Percentiles rank a stretch among this genome's conserved stretches.
These are phyloP conservation scores for Lanistes nyassanus DNA, from an alignment of 1,140 invertebrate species.

Conservation along the genomic window DNA sequence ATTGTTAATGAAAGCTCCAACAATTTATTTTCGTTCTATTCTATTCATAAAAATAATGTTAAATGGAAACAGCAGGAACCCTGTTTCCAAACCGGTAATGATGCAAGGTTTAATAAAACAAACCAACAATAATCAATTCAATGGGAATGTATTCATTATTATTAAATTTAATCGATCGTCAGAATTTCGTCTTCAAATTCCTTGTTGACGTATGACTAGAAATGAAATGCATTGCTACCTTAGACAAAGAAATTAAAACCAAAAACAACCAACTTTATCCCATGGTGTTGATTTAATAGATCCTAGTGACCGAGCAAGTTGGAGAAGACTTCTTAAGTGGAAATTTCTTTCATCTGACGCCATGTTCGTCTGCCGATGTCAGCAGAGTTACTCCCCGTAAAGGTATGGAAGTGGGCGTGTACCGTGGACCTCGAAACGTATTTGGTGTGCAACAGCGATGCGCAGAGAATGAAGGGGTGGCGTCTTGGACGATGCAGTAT, in stretches of 20 bases:
- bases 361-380: conserved; percentile 15
- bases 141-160: not conserved
- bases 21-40: too few species aligned
- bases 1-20: too few species aligned
- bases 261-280: conserved; percentile 78
- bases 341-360: conserved; percentile 69
- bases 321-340: conserved; percentile 87
- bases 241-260: not conserved
- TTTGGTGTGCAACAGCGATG: too few species aligned
- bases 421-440: not conserved
- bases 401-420: not conserved
- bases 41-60: too few species aligned
- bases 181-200: too few species aligned
- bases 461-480: too few species aligned
- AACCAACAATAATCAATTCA: too few species aligned
- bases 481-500: too few species aligned
- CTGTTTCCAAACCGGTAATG: too few species aligned
- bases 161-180: not conserved
- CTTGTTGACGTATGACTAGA: too few species aligned
- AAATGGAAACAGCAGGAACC: too few species aligned
- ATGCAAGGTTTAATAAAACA: too few species aligned
- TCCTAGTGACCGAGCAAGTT: conserved; percentile 87
- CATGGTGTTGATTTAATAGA: conserved; percentile 85
- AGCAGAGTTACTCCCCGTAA: conserved; percentile 22
- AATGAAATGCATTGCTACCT: not conserved